Evolutionary conservation across 2,113 vertebrate genomes (phyloP).

Genomic region (Alectura lathami): DNA sequence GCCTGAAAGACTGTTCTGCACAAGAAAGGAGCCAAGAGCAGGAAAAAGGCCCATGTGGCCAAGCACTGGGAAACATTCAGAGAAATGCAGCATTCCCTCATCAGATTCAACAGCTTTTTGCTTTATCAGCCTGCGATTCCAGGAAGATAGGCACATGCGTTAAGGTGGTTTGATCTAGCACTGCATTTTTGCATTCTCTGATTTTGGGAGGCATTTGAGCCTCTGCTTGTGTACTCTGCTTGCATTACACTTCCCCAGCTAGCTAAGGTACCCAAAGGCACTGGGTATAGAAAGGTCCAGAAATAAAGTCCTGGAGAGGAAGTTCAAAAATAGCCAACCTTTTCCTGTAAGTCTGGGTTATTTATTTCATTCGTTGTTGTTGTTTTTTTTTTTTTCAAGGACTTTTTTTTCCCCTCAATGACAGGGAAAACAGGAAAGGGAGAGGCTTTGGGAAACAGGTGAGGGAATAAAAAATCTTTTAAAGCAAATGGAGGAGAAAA

Average conservation of each 20-base stretch:
- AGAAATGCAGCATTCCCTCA: not conserved
- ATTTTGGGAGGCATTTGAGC: not conserved
- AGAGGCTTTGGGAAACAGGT: not conserved
- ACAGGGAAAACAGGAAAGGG: not conserved
- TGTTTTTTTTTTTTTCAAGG: not conserved
- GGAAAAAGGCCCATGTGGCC: not conserved
- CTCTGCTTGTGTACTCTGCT: not conserved
- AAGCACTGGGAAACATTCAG: not conserved
- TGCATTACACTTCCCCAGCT: not conserved
- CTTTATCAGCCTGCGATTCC: not conserved
- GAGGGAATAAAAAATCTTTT: not conserved
- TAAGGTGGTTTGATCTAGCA: not conserved
- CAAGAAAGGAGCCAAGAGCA: not conserved
- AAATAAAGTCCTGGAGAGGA: conserved; percentile 44
- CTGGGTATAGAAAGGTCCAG: not conserved
- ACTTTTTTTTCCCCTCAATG: not conserved
- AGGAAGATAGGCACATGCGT: not conserved
- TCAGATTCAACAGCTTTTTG: not conserved
- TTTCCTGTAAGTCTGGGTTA: conserved; percentile 58
- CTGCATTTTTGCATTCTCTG: not conserved
- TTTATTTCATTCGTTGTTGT: not conserved
- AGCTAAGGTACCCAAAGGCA: not conserved
- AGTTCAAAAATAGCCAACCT: conserved; percentile 57
- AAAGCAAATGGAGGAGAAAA: not conserved
- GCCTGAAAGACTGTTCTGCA: not conserved